Evolutionary conservation across 2,797 vertebrate genomes (phyloP).

Genomic region (Cossypha polioptera): DNA sequence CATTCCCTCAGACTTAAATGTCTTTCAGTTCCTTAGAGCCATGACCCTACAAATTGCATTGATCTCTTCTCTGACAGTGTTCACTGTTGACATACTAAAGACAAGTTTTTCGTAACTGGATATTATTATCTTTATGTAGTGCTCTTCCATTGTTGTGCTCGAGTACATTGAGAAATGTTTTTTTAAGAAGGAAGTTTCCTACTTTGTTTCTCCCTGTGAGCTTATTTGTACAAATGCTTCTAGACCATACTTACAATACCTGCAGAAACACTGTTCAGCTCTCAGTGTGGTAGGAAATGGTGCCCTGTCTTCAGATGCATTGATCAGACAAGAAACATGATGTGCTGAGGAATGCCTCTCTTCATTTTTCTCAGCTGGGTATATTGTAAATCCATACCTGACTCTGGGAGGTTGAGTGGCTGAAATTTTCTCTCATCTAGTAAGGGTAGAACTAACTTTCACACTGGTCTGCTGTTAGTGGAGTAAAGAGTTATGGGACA

Average conservation of each 20-base stretch:
- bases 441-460: not conserved
- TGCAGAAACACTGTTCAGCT: not conserved
- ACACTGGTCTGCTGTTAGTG: not conserved
- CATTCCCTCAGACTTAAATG: not conserved
- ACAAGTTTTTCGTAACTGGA: not conserved
- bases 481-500: not conserved
- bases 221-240: not conserved
- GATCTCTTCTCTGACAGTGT: not conserved
- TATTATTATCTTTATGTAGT: not conserved
- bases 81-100: not conserved
- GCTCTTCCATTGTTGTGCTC: not conserved
- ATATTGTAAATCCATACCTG: not conserved
- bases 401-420: not conserved
- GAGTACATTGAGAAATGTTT: not conserved
- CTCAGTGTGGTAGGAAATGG: not conserved
- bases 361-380: not conserved
- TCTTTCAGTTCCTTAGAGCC: not conserved
- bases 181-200: not conserved
- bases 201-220: not conserved
- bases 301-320: not conserved
- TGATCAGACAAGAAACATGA: not conserved
- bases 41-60: not conserved
- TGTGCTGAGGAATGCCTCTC: not conserved
- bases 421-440: not conserved
- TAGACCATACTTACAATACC: accelerated